Base-by-base conservation (phyloP, 2,797 vertebrate genomes). In the Apogon talboti region DNA sequence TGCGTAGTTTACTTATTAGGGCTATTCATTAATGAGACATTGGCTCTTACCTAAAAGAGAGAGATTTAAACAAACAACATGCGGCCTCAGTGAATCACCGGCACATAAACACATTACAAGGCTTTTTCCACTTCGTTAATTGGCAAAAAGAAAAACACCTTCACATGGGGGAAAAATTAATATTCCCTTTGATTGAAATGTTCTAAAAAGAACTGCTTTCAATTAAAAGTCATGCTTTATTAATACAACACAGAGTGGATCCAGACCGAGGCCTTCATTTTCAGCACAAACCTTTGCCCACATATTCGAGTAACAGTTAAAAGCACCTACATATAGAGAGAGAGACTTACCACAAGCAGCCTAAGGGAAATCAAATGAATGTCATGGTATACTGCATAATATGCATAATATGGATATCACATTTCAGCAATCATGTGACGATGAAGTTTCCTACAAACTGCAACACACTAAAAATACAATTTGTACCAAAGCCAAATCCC, bases 171-270 rank as follows among this genome's bases (percentile, higher is more conserved):
- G 62, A 19, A 50, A 74, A 71, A 81, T 74, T 58, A 57, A 89
- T 78, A 84, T 80, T 76, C 54, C 49, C 43, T 81, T 80, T 82
- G 72, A 76, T 28, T 28, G 24, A 80, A 3, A 48, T 11, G 38
- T 47, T 60, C 50, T 41, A 21, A 45, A 66, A 60, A 70, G 48
- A 62, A 68, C 57, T 37, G 30, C 52, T 63, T 59, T 50, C 60
- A 81, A 81, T 83, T 71, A 69, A 78, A 72, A 77, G 66, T 71
- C 46, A 74, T 9, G 33, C 49, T 46, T 64, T 79, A 83, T 81
- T 84, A 78, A 66, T 54, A 60, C 30, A 40, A 24, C 52, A 24
- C 41, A 52, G 56, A 63, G 74, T 50, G 66, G 44, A 63, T 58
- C 16, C 49, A 76, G 43, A 62, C 55, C 55, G 44, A 56, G 65